Conservation (phyloP, 2,797 vertebrate genomes). For the Girardinus metallicus region DNA sequence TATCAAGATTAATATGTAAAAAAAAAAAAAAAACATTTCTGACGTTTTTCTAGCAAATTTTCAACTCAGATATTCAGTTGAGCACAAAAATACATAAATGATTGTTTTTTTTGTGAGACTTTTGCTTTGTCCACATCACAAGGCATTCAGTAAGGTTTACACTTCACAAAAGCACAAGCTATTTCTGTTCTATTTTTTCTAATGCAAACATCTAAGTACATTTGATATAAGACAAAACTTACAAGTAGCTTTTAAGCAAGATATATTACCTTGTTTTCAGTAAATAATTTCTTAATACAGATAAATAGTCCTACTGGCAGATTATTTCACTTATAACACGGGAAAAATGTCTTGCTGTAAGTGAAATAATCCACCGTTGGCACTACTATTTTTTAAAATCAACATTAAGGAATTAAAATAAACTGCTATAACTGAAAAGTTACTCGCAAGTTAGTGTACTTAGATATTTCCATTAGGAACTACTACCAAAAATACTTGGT, state of each 20-base stretch:
- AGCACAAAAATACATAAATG: too few species aligned
- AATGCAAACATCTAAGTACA: not conserved
- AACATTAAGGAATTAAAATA: not conserved
- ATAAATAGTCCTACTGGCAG: not conserved
- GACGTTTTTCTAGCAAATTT: too few species aligned
- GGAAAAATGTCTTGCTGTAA: too few species aligned
- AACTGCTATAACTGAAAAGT: not conserved
- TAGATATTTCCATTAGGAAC: not conserved
- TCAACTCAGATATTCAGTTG: too few species aligned
- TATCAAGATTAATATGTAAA: too few species aligned
- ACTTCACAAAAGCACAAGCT: too few species aligned
- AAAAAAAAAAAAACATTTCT: too few species aligned
- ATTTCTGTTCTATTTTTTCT: not conserved
- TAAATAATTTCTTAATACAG: not conserved
- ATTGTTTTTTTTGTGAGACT: too few species aligned
- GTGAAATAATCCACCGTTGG: not conserved
- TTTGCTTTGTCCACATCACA: too few species aligned
- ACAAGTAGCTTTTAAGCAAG: not conserved
- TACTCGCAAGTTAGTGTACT: not conserved
- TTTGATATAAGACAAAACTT: not conserved
- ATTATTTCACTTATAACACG: not conserved
- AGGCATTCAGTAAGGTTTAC: too few species aligned
- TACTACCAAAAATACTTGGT: too few species aligned
- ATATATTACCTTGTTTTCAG: not conserved
- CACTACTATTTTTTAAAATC: not conserved